phyloP scores from a whole-genome alignment of 2,888 invertebrate genomes.

The Onthophagus sagittarius region DNA sequence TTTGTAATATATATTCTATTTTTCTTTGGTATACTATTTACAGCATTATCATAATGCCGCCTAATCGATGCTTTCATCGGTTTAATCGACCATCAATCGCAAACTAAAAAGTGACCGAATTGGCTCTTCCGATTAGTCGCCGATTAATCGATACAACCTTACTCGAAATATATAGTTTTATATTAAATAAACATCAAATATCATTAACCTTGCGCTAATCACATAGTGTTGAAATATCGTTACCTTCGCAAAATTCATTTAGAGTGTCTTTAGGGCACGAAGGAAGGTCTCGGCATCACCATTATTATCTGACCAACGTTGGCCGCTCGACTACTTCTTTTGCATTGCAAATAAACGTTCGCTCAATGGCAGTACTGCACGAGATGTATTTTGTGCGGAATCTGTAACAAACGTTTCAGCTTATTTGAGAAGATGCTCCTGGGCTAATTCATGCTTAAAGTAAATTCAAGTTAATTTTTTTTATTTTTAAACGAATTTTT shows the following conservation, averaged over 20 bases:
- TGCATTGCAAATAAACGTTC: constrained; percentile 3
- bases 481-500: neutral
- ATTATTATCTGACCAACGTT: neutral
- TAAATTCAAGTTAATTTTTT: neutral
- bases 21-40: too few relatives aligned
- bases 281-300: neutral
- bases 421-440: neutral
- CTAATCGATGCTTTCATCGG: too few relatives aligned
- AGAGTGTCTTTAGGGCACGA: constrained; percentile 4
- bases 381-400: neutral
- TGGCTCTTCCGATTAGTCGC: too few relatives aligned
- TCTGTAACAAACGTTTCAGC: constrained; percentile 2
- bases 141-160: too few relatives aligned
- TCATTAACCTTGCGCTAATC: neutral
- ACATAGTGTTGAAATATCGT: neutral
- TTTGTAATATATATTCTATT: too few relatives aligned
- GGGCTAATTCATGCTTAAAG: neutral
- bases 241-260: neutral
- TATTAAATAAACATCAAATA: neutral
- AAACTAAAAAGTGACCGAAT: too few relatives aligned
- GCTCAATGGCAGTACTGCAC: constrained; percentile 2
- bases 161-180: too few relatives aligned
- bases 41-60: too few relatives aligned
- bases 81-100: too few relatives aligned
- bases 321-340: neutral